phyloP scores from a whole-genome alignment of 2,888 invertebrate genomes.

The Nomada flava region DNA sequence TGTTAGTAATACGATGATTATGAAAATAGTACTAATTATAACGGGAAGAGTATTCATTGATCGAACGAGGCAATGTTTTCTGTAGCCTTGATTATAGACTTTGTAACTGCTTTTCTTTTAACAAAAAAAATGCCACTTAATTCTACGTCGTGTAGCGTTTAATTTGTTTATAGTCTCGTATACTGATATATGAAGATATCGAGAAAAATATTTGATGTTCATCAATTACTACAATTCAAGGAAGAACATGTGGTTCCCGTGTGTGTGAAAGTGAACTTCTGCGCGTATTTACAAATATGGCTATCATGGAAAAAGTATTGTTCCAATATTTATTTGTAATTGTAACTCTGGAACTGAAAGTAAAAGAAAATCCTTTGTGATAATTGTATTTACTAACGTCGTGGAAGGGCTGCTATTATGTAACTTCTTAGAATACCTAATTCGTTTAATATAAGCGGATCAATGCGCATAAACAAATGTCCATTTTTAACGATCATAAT shows the following conservation, averaged over 20 bases:
- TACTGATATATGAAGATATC: conserved; percentile 47
- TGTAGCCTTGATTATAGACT: conserved; percentile 32
- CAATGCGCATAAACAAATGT: conserved; percentile 56
- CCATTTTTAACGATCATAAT: conserved; percentile 44
- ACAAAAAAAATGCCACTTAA: conserved; percentile 43
- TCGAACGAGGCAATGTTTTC: conserved; percentile 22
- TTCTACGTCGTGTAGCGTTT: conserved; percentile 65
- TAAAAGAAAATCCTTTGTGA: conserved; percentile 39
- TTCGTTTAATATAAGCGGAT: conserved; percentile 27
- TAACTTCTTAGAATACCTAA: conserved; percentile 19
- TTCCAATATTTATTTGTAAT: conserved; percentile 48
- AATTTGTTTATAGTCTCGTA: conserved; percentile 54
- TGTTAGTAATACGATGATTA: conserved; percentile 12
- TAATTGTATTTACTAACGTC: conserved; percentile 41
- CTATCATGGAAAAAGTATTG: conserved; percentile 22
- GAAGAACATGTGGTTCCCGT: conserved; percentile 61
- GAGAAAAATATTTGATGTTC: conserved; percentile 45
- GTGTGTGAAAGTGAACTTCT: conserved; percentile 58
- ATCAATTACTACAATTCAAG: conserved; percentile 34
- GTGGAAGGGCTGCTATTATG: conserved; percentile 27
- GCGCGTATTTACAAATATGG: conserved; percentile 62
- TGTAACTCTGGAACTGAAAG: conserved; percentile 33
- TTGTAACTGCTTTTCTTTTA: conserved; percentile 37
- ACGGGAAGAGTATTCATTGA: conserved; percentile 11
- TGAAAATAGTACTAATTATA: conserved; percentile 22